phyloP scores from a whole-genome alignment of 1,140 invertebrate species.

The Drosophila bocqueti region DNA sequence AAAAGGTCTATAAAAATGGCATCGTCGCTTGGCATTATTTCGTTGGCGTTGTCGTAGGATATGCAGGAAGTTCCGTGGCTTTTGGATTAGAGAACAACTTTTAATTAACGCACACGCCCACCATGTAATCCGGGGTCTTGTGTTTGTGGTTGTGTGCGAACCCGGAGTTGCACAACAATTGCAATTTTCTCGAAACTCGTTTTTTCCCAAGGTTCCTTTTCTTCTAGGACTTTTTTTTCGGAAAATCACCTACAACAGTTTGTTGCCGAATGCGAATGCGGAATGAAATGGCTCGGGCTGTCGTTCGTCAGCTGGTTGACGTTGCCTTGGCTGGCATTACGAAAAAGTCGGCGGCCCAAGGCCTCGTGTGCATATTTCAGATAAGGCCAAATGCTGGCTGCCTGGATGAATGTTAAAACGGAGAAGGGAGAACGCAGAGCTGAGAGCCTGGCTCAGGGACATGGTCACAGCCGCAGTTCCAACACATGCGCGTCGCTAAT shows the following conservation, averaged over 20 bases:
- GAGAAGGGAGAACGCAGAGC: conserved; percentile 24
- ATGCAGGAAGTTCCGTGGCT: conserved; percentile 67
- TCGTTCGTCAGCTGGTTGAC: conserved; percentile 52
- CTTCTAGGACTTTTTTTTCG: neutral
- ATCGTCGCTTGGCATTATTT: conserved; percentile 67
- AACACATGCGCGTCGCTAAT: conserved; percentile 69
- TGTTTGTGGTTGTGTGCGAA: conserved; percentile 8
- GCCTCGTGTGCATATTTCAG: conserved; percentile 79
- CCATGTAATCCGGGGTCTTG: conserved; percentile 7
- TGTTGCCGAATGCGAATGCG: conserved; percentile 49
- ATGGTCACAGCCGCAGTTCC: conserved; percentile 57
- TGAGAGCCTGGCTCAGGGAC: conserved; percentile 62
- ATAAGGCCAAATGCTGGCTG: conserved; percentile 79
- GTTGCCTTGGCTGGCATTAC: conserved; percentile 69
- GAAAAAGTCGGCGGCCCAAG: conserved; percentile 69
- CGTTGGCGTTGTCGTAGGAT: conserved; percentile 57
- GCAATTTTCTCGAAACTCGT: conserved; percentile 45
- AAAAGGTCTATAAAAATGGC: conserved; percentile 79
- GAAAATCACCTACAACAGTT: conserved; percentile 48
- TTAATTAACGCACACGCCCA: conserved; percentile 55
- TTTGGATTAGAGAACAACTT: conserved; percentile 42
- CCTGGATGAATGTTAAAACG: conserved; percentile 55
- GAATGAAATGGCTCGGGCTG: conserved; percentile 34
- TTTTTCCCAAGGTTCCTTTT: conserved; percentile 53
- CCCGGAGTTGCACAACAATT: conserved; percentile 59